Conservation (phyloP, 2,113 vertebrate genomes). For the Dryoscopus gambensis region DNA sequence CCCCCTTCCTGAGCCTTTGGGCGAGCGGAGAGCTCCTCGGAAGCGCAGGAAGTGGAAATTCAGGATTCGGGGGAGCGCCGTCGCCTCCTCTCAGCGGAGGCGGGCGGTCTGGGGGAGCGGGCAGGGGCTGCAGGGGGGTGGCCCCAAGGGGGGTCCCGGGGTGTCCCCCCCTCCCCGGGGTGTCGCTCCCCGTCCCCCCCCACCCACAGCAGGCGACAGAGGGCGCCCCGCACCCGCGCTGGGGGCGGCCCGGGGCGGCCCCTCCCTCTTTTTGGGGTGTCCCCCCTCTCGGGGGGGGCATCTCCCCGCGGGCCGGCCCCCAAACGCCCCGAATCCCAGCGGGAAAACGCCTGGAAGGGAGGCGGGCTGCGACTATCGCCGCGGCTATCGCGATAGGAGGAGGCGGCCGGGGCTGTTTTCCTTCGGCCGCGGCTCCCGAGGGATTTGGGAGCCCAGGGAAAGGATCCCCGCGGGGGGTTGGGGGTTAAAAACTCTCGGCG, state of each 20-base stretch:
- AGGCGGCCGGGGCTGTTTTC: background rate
- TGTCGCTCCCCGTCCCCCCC: background rate
- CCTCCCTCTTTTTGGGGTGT: background rate
- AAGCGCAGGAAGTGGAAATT: fast-evolving
- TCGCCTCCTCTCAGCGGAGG: background rate
- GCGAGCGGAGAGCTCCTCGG: background rate
- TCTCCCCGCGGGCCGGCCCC: too few relatives aligned
- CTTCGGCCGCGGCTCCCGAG: background rate
- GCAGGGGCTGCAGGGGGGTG: fast-evolving
- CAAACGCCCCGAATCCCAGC: background rate
- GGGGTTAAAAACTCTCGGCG: background rate
- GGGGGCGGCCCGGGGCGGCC: background rate
- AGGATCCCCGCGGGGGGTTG: background rate
- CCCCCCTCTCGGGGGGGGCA: background rate
- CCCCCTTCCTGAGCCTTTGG: background rate
- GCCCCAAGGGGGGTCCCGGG: too few relatives aligned
- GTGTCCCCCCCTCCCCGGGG: background rate
- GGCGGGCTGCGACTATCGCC: background rate
- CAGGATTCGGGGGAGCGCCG: fast-evolving
- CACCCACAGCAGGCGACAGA: background rate
- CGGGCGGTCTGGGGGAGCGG: background rate
- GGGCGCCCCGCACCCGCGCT: slow-evolving; percentile 23
- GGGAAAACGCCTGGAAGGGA: background rate
- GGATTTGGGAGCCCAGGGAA: background rate
- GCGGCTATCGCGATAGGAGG: background rate